Evolutionary conservation across 2,113 vertebrate species (phyloP).

Genomic region (Leucopsar rothschildi): DNA sequence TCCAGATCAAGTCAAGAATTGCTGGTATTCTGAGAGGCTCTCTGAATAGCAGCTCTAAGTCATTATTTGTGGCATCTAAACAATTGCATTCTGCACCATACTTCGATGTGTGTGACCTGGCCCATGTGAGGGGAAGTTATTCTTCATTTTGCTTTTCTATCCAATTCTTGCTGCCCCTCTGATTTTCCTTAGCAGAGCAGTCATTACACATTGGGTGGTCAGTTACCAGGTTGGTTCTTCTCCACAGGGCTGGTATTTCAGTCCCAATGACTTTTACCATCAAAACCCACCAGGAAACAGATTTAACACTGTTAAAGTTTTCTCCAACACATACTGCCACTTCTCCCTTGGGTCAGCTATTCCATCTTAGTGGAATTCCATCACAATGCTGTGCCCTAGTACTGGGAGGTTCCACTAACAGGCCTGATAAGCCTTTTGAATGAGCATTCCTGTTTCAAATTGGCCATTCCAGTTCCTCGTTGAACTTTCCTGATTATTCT

Average conservation of each 20-base stretch:
- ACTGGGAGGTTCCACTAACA: not conserved
- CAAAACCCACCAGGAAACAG: not conserved
- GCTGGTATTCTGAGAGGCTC: not conserved
- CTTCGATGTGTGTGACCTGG: fast-evolving
- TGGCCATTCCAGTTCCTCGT: not conserved
- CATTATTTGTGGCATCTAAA: not conserved
- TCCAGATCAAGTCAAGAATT: not conserved
- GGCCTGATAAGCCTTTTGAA: not conserved
- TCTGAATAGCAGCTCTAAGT: not conserved
- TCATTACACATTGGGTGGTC: not conserved
- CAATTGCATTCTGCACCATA: not conserved
- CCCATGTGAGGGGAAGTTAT: not conserved
- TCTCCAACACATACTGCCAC: not conserved
- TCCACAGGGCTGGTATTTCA: not conserved
- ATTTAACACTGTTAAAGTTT: not conserved
- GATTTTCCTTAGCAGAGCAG: not conserved
- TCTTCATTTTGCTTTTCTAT: not conserved
- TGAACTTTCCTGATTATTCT: not conserved
- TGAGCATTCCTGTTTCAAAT: not conserved
- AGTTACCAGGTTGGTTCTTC: not conserved
- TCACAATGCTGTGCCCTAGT: not conserved
- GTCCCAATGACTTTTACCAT: not conserved
- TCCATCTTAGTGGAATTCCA: not conserved
- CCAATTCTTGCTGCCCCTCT: not conserved
- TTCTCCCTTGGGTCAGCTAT: not conserved